phyloP scores from a whole-genome alignment of 2,797 vertebrate species.

The Urocyon cinereoargenteus region DNA sequence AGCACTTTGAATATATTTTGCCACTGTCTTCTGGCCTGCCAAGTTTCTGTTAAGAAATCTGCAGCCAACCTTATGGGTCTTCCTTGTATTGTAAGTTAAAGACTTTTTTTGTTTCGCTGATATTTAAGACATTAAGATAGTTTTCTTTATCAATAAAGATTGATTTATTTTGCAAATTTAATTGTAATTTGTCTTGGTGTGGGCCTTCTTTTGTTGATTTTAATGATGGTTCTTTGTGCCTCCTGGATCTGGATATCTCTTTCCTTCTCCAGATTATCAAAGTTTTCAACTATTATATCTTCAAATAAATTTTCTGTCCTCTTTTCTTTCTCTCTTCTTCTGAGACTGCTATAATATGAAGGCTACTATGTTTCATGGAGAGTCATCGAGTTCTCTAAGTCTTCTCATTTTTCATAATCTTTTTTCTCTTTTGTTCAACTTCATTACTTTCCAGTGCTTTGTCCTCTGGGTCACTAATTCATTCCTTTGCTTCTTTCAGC shows the following conservation, averaged over 20 bases:
- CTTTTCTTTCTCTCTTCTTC: not conserved
- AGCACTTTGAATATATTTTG: not conserved
- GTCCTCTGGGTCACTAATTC: not conserved
- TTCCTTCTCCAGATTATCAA: not conserved
- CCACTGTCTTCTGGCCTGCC: not conserved
- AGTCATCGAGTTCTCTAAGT: not conserved
- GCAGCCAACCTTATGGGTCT: not conserved
- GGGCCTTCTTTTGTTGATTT: not conserved
- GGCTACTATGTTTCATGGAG: not conserved
- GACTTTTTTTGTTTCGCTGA: not conserved
- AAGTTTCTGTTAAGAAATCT: not conserved
- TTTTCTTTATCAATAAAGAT: not conserved
- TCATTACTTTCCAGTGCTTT: not conserved
- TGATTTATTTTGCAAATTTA: not conserved
- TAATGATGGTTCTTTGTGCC: not conserved
- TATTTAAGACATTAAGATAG: not conserved
- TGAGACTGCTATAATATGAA: not conserved
- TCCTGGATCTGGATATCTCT: not conserved
- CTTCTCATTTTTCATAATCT: not conserved
- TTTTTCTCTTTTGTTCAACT: not conserved
- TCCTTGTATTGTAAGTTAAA: not conserved
- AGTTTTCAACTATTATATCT: not conserved
- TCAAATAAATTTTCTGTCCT: not conserved
- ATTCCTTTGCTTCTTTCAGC: not conserved
- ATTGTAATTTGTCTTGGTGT: not conserved